Conservation (phyloP, 2,797 vertebrate genomes). For the Hyperoplus immaculatus region DNA sequence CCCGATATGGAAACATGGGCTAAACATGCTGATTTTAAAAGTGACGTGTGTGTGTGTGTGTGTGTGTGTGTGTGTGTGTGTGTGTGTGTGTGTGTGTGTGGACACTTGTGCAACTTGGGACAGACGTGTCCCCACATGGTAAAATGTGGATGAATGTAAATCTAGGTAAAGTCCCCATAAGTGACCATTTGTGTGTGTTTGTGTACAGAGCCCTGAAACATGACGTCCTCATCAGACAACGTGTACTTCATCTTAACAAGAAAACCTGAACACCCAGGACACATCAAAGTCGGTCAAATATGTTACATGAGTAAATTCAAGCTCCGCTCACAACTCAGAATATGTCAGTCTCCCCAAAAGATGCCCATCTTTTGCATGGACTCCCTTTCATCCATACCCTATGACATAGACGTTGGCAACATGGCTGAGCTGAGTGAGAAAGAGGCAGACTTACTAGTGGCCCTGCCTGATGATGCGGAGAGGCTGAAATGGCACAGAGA, state of each 20-base stretch:
- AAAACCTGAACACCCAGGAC: not conserved
- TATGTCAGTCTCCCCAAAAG: accelerated
- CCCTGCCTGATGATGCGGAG: conserved; percentile 59
- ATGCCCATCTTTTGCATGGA: conserved; percentile 50
- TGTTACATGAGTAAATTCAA: conserved; percentile 62
- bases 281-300: conserved; percentile 67
- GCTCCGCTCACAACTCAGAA: not conserved
- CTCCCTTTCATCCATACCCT: accelerated
- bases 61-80: no score
- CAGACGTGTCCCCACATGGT: no score
- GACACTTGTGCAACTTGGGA: no score
- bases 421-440: conserved; percentile 62
- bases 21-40: not conserved
- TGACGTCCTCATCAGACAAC: conserved; percentile 26
- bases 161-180: no score
- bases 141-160: no score
- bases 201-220: conserved; percentile 40
- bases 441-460: conserved; percentile 76
- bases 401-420: accelerated
- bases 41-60: not conserved
- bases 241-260: conserved; percentile 84
- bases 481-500: conserved; percentile 78
- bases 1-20: not conserved
- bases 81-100: no score
- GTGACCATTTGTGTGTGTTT: conserved; percentile 17